phyloP scores from a whole-genome alignment of 2,113 vertebrate genomes.

The Antechinus stuartii region DNA sequence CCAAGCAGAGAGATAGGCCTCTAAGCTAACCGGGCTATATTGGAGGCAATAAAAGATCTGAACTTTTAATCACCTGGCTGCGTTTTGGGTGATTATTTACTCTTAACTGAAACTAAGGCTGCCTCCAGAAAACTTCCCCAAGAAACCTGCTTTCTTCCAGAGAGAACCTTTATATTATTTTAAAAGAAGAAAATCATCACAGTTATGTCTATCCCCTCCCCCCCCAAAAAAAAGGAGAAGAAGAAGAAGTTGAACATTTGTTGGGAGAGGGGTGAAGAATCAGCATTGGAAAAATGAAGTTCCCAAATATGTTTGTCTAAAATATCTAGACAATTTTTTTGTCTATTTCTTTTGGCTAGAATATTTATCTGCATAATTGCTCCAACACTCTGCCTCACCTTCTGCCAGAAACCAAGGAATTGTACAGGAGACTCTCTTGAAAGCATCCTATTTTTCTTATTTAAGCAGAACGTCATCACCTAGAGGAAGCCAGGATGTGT shows the following conservation, averaged over 20 bases:
- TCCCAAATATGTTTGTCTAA: not conserved
- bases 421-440: conserved; percentile 44
- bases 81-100: too few relatives aligned
- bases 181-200: too few relatives aligned
- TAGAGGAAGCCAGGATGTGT: conserved; percentile 61
- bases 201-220: not conserved
- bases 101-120: too few relatives aligned
- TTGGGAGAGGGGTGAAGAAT: not conserved
- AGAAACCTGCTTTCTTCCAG: too few relatives aligned
- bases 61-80: too few relatives aligned
- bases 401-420: conserved; percentile 28
- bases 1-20: too few relatives aligned
- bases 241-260: not conserved
- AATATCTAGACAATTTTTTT: not conserved
- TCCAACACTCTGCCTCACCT: conserved; percentile 20
- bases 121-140: too few relatives aligned
- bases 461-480: conserved; percentile 62
- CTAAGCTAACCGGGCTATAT: too few relatives aligned
- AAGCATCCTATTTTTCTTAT: conserved; percentile 67
- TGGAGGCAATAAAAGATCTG: too few relatives aligned
- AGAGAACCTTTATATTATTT: too few relatives aligned
- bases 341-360: not conserved
- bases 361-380: conserved; percentile 27
- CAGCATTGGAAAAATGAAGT: not conserved
- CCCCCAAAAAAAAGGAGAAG: not conserved